phyloP scores from a whole-genome alignment of 2,113 vertebrate genomes.

The Myotis lucifugus region DNA sequence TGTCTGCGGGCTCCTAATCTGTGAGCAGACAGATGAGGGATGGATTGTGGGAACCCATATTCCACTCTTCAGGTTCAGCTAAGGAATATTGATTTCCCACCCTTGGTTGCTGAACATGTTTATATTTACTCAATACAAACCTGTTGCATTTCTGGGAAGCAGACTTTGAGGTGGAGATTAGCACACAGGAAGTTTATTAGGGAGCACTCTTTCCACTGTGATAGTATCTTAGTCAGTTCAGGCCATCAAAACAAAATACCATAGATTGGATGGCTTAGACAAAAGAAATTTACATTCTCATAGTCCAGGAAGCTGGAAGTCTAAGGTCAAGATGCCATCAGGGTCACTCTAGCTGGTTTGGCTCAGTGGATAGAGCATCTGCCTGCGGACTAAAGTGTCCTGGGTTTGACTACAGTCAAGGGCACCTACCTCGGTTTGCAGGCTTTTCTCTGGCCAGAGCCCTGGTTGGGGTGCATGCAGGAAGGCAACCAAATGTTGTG shows the following conservation, averaged over 20 bases:
- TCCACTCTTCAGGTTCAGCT: neutral
- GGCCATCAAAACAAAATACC: neutral
- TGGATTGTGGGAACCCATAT: neutral
- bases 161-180: neutral
- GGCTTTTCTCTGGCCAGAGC: too few relatives aligned
- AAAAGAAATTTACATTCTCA: neutral
- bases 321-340: neutral
- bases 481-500: too few relatives aligned
- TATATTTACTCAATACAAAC: neutral
- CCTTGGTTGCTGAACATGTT: neutral
- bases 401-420: too few relatives aligned
- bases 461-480: too few relatives aligned
- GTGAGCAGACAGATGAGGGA: neutral
- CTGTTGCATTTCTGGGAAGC: neutral
- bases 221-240: neutral
- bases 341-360: too few relatives aligned
- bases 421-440: too few relatives aligned
- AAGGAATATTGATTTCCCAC: neutral
- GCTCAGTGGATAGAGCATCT: too few relatives aligned
- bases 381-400: too few relatives aligned
- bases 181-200: neutral
- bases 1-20: neutral
- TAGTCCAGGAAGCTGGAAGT: neutral
- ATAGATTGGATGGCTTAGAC: neutral
- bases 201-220: neutral